A percentile compares a stretch with the other conserved stretches of the same genome.
Evolutionary conservation across 2,888 invertebrate species (phyloP).

Genomic region (Magallana nippona): DNA sequence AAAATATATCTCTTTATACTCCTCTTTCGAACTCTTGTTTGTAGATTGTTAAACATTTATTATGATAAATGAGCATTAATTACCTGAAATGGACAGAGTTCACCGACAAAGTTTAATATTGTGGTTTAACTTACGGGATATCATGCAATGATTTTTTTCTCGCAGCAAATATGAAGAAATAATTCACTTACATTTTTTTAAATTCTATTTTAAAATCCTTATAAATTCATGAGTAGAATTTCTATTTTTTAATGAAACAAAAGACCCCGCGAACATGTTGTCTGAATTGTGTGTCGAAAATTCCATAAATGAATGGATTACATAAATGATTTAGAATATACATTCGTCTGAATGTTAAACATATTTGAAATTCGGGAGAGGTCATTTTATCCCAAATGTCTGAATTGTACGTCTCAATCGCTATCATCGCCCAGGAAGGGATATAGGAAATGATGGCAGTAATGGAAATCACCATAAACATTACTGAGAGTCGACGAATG

Average conservation of each 20-base stretch:
- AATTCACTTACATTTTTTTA: no score
- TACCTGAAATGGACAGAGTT: no score
- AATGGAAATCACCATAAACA: slow-evolving; percentile 24
- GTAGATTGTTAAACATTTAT: no score
- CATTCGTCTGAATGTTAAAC: neutral
- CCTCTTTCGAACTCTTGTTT: no score
- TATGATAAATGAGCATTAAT: no score
- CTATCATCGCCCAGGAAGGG: neutral
- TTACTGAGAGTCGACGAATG: neutral
- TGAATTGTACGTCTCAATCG: neutral
- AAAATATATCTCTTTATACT: no score
- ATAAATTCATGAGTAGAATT: no score
- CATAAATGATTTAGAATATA: slow-evolving; percentile 17
- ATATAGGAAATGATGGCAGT: neutral
- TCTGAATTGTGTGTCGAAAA: neutral
- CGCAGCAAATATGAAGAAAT: no score
- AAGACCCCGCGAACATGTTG: neutral
- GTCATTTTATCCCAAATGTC: neutral
- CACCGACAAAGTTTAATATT: no score
- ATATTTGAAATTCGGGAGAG: neutral
- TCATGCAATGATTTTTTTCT: no score
- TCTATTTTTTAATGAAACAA: neutral
- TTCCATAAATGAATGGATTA: slow-evolving; percentile 17
- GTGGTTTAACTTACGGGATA: no score
- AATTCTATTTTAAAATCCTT: no score